Conservation (phyloP, 2,888 invertebrate species). For the Cloeon dipterum region DNA sequence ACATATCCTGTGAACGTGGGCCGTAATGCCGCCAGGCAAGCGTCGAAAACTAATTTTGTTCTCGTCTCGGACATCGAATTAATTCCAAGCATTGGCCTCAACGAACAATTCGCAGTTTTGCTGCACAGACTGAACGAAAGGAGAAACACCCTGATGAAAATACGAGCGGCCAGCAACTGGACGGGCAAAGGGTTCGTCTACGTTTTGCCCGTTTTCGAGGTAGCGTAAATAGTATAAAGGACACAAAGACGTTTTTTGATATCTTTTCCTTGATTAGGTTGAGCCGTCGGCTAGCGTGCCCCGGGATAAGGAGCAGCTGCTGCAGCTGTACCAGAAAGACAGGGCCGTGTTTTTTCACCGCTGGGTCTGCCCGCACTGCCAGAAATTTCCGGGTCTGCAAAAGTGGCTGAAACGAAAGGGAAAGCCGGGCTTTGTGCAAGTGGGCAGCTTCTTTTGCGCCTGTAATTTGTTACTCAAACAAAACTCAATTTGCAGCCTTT, state of each 20-base stretch:
- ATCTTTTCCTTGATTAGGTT: no score
- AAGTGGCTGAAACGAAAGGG: conserved; percentile 34
- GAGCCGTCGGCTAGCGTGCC: conserved; percentile 22
- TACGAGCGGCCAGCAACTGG: conserved; percentile 10
- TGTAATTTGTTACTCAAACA: no score
- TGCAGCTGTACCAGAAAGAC: conserved; percentile 25
- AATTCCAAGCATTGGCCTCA: conserved; percentile 38
- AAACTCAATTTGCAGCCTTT: conserved; percentile 30
- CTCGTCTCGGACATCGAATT: conserved; percentile 49
- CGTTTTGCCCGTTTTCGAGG: conserved; percentile 48
- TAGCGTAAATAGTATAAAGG: conserved; percentile 33
- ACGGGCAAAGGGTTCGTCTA: conserved; percentile 22
- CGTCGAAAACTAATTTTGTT: conserved; percentile 35
- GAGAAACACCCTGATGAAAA: conserved; percentile 6
- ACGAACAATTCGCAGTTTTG: conserved; percentile 32
- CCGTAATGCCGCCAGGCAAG: conserved; percentile 41
- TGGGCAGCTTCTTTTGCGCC: neutral
- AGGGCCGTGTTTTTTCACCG: conserved; percentile 42
- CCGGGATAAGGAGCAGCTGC: conserved; percentile 30
- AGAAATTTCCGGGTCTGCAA: conserved; percentile 47
- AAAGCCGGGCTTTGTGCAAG: conserved; percentile 23
- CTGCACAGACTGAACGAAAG: conserved; percentile 12
- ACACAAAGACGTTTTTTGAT: no score
- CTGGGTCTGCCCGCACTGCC: conserved; percentile 45
- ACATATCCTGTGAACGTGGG: conserved; percentile 50